phyloP scores from a whole-genome alignment of 2,888 invertebrate species.

The Hyles lineata region DNA sequence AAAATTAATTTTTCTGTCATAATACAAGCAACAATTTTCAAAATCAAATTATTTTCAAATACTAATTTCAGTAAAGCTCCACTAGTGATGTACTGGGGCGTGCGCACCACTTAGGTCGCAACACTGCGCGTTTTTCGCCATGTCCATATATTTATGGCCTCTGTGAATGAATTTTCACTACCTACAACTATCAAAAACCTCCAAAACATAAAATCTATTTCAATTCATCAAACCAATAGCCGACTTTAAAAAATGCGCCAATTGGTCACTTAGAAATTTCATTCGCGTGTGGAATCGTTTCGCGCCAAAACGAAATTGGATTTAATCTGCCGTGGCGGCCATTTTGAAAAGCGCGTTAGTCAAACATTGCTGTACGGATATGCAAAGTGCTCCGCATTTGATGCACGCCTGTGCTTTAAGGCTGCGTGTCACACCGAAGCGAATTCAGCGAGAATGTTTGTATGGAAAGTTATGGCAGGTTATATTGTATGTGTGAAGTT shows the following conservation, averaged over 20 bases:
- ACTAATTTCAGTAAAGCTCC: no score
- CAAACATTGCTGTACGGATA: constrained; percentile 58
- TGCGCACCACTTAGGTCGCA: no score
- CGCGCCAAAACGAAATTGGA: constrained; percentile 26
- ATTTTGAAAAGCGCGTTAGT: constrained; percentile 54
- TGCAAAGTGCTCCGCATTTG: constrained; percentile 66
- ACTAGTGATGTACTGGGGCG: no score
- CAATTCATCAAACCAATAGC: neutral
- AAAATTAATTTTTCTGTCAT: no score
- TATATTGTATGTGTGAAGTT: no score
- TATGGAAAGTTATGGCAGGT: no score
- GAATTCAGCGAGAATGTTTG: neutral
- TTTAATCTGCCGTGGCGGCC: constrained; percentile 28
- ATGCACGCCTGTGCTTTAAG: constrained; percentile 54
- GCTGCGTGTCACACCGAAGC: constrained; percentile 47
- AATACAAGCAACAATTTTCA: no score
- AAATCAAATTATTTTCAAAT: no score
- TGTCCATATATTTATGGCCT: no score
- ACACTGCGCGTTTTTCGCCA: no score
- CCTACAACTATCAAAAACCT: neutral
- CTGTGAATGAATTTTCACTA: neutral
- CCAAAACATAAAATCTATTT: neutral
- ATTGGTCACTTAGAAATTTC: constrained; percentile 10
- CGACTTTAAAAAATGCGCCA: neutral
- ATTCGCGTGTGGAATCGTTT: constrained; percentile 16